Base-by-base conservation (phyloP, 2,888 invertebrate species). In the Drosophila neonasuta region DNA sequence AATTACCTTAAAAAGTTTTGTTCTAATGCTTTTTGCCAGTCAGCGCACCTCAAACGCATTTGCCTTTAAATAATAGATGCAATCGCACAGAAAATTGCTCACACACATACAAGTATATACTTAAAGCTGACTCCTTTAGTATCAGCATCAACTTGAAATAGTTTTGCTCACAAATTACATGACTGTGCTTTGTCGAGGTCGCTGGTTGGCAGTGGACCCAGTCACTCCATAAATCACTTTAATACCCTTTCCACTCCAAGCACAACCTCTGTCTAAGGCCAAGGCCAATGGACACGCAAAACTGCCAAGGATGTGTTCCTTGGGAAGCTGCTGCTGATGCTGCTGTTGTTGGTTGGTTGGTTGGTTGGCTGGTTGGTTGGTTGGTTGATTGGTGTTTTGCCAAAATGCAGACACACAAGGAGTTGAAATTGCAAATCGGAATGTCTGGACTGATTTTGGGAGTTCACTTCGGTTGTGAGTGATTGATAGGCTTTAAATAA, bases 1-100 rank as follows among this genome's bases (percentile, higher is more conserved):
- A 79, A 65, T 55, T 20, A 75, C 24, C 29, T 48, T 8, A 51
- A 24, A 24, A 24, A 49, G 9, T 56, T 67, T 63, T 49, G 44
- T 52, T 42, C 17, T 24, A 30, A 13, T 41, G 36, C 36, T 6
- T 41, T 36, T 10, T 39, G 2, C 30, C 30, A 74, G 60, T 56
- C 56, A 61, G 52, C 36, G 46, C 51, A 34, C 9, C 30, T 30
- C 41, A 15, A 54, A 54, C 30, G 46, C 46, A 63, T 39, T 60
- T 34, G 24, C 42, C 59, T 70, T 71, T 82, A 55, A 85, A 80
- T 80, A 77, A 72, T 71, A 77, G 66, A 82, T 80, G 77, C 56
- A 64, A 54, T 71, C 66, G 64, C 56, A 56, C 73, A 66, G 72
- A 48, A 64, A 81, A 73, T 56, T 39, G 70, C 39, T 54, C 57